A percentile compares a stretch with the other conserved stretches of the same genome.
Evolutionary conservation across 1,140 invertebrate genomes (phyloP).

Genomic region (Sarcophaga bullata): DNA sequence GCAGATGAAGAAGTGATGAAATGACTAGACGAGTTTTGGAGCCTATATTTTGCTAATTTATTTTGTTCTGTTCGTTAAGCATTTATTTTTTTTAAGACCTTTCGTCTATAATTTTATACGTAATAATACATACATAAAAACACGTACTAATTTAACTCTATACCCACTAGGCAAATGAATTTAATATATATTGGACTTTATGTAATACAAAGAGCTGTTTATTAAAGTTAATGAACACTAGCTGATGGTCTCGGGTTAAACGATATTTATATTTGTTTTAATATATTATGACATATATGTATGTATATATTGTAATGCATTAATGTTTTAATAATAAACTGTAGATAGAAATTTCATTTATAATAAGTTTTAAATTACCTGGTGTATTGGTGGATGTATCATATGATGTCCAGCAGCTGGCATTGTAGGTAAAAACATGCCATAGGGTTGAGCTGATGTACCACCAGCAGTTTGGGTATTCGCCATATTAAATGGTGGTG

Average conservation of each 20-base stretch:
- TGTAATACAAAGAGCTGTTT: too few relatives aligned
- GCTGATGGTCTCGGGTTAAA: background rate
- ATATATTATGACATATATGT: background rate
- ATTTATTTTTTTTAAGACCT: background rate
- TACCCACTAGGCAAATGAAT: too few relatives aligned
- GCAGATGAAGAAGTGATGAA: too few relatives aligned
- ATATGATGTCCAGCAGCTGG: conserved; percentile 72
- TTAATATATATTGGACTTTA: too few relatives aligned
- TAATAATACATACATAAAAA: too few relatives aligned
- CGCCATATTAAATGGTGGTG: conserved; percentile 80
- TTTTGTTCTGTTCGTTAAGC: background rate
- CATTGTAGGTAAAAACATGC: conserved; percentile 79
- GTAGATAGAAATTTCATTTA: background rate
- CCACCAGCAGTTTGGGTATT: conserved; percentile 78
- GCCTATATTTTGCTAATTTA: too few relatives aligned
- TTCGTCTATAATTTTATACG: background rate
- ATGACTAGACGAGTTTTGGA: too few relatives aligned
- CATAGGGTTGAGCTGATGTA: conserved; percentile 74
- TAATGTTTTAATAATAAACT: background rate
- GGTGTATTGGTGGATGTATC: conserved; percentile 81
- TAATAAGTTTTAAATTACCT: conserved; percentile 66
- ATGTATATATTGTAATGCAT: conserved; percentile 8
- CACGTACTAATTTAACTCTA: too few relatives aligned
- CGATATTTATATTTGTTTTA: background rate
- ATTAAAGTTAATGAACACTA: too few relatives aligned